These are phyloP conservation scores for Rhopalosiphum maidis DNA, from an alignment of 1,140 invertebrate species.

Conservation along the genomic window DNA sequence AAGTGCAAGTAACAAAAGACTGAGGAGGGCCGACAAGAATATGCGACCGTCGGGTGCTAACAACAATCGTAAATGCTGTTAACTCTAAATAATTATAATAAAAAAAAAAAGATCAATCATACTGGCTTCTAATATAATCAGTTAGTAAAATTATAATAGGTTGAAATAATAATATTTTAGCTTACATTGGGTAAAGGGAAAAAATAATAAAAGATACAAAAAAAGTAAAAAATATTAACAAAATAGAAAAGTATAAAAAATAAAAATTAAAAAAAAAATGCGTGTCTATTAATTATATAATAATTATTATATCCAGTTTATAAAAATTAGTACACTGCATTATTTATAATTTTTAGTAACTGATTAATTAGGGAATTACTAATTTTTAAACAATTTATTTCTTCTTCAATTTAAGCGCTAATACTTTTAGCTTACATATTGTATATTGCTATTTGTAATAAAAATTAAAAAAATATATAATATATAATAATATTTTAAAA, in stretches of 20 bases:
- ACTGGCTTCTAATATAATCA: constrained; percentile 52
- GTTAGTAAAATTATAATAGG: constrained; percentile 49
- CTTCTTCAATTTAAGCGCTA: constrained; percentile 6
- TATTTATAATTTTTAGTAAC: constrained; percentile 46
- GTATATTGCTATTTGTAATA: not conserved
- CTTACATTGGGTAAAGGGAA: constrained; percentile 48
- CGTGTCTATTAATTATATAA: constrained; percentile 38
- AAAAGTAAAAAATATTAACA: constrained; percentile 44
- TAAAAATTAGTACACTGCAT: constrained; percentile 34
- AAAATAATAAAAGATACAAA: constrained; percentile 25
- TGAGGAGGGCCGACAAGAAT: constrained; percentile 70
- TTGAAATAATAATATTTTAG: constrained; percentile 53
- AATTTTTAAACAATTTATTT: constrained; percentile 50
- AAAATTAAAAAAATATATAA: not conserved
- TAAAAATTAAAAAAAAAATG: constrained; percentile 27
- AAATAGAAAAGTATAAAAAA: constrained; percentile 45
- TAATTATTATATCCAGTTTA: constrained; percentile 30
- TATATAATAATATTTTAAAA: not conserved
- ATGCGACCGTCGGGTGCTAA: constrained; percentile 72
- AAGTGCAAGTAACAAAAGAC: constrained; percentile 69
- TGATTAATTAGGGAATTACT: constrained; percentile 34
- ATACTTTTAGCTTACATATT: no score
- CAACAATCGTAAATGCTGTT: constrained; percentile 77
- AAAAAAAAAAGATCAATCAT: constrained; percentile 35
- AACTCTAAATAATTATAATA: constrained; percentile 37